Percentiles rank a stretch among this genome's conserved stretches.
Evolutionary conservation across 2,797 vertebrate genomes (phyloP).

Genomic region (Sphaeramia orbicularis): DNA sequence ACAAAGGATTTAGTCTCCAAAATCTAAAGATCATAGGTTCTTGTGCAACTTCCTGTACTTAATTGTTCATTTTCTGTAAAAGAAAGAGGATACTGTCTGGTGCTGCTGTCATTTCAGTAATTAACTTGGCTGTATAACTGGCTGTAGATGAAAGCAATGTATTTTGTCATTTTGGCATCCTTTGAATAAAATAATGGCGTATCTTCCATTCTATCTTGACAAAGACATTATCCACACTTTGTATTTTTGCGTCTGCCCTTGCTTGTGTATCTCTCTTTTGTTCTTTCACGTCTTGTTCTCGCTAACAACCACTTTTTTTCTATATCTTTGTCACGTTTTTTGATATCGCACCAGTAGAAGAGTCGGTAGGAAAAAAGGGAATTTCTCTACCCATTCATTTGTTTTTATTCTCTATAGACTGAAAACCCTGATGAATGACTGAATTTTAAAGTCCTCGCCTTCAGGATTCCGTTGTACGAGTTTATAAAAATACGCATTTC

Average conservation of each 20-base stretch:
- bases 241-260: not conserved
- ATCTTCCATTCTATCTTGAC: not conserved
- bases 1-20: constrained; percentile 17
- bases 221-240: not conserved
- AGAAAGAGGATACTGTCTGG: not conserved
- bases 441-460: no score
- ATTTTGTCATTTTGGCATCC: constrained; percentile 9
- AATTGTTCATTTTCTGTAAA: constrained; percentile 17
- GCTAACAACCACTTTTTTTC: not conserved
- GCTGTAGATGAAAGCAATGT: constrained; percentile 7
- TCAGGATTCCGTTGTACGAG: no score
- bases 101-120: constrained; percentile 2
- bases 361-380: no score
- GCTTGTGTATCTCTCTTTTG: not conserved
- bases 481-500: no score
- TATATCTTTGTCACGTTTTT: not conserved
- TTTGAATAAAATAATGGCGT: constrained; percentile 6
- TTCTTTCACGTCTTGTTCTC: not conserved
- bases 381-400: no score
- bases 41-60: constrained; percentile 8
- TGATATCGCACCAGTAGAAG: not conserved
- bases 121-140: not conserved
- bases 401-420: no score
- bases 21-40: constrained; percentile 15
- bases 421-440: no score